Evolutionary conservation across 2,797 vertebrate species (phyloP).

Genomic region (Crenuchus spilurus): DNA sequence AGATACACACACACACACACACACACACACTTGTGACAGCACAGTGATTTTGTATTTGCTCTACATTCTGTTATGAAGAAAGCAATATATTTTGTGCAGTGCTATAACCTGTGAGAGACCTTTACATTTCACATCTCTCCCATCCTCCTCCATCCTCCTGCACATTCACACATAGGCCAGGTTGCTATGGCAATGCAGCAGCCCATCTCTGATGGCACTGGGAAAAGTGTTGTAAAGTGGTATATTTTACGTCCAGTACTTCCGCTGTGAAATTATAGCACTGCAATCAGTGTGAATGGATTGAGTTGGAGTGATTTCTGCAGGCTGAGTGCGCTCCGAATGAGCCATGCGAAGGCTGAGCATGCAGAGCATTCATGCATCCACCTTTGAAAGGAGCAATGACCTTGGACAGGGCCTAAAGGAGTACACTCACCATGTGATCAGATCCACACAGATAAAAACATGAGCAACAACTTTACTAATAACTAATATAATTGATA

Average conservation of each 20-base stretch:
- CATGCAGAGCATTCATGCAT: slow-evolving; percentile 41
- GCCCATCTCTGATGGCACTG: slow-evolving; percentile 23
- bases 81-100: slow-evolving; percentile 16
- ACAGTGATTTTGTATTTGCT: slow-evolving; percentile 21
- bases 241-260: slow-evolving; percentile 39
- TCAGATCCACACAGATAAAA: slow-evolving; percentile 12
- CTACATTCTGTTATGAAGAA: slow-evolving; percentile 1
- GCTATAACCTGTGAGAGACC: slow-evolving; percentile 13
- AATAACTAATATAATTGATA: background rate
- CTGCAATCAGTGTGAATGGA: slow-evolving; percentile 36
- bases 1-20: slow-evolving; percentile 28
- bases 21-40: background rate
- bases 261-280: slow-evolving; percentile 33
- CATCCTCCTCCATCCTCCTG: slow-evolving; percentile 9
- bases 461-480: background rate
- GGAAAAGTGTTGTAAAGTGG: slow-evolving; percentile 27
- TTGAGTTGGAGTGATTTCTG: slow-evolving; percentile 17
- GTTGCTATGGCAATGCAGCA: slow-evolving; percentile 52
- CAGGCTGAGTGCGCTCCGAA: slow-evolving; percentile 9
- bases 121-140: slow-evolving; percentile 23
- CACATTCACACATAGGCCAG: slow-evolving; percentile 28
- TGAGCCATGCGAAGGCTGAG: slow-evolving; percentile 8
- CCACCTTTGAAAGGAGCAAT: slow-evolving; percentile 42
- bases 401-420: slow-evolving; percentile 51
- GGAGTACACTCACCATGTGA: background rate